Evolutionary conservation across 1,140 invertebrate species (phyloP), one percentile per base, ranked within the genome.

Genomic region (Ostrea denselamellosa): DNA sequence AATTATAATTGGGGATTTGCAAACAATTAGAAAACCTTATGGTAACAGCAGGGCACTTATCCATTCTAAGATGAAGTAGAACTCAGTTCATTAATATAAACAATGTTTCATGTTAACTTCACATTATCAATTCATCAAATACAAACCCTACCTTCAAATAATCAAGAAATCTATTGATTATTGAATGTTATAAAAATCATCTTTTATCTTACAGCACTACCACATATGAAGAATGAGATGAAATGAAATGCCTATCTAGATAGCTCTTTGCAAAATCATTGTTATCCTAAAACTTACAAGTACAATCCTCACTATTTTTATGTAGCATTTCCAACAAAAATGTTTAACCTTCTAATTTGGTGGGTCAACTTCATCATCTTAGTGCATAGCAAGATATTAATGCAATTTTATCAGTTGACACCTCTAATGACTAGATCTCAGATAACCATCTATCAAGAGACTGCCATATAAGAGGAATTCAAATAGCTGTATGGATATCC

Each of bases 71-170:
- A 77, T 77, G 68, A 77, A 28, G 28, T 77, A 77, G 28, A 71
- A 34, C 68, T 77, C 14, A n/a, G 68, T 8, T 34, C 68, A 44
- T 22, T 25, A 77, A 77, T 34, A 34, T 10, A 34, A 77, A 77
- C 68, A 77, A 22, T 77, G 56, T 19, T 77, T 25, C 65, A 12
- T 77, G 28, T 28, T 34, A 77, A 77, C 68, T 77, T 77, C 25
- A 77, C 68, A 77, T 25, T 28, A 77, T 77, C 68, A 71, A 62
- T 71, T 71, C 28, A 77, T 77, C 68, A 77, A 77, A 62, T 62
- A 44, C 34, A 44, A 5, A 44, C 1, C 34, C 34, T 44, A 5
- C 5, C 34, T 44, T 5, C 34, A 44, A 44, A 44, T 44, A 44
- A 44, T 44, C 34, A 44, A 44, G 2, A 44, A 44, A 62, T 62